Evolutionary conservation across 2,888 invertebrate genomes (phyloP).

Genomic region (Athalia rosae): DNA sequence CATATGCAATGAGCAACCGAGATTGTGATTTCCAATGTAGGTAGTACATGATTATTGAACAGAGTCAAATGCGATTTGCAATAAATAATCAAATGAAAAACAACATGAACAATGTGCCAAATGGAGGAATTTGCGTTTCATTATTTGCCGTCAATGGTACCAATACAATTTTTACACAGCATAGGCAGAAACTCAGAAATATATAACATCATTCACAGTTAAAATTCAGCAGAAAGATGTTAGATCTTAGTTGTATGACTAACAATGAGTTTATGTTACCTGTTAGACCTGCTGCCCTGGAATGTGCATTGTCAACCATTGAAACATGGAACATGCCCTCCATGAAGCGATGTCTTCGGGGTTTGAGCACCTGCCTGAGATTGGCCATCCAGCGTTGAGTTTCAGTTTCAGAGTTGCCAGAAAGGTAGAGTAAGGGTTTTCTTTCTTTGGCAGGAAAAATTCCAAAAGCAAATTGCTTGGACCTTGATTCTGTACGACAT

Average conservation of each 20-base stretch:
- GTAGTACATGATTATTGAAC: too few species aligned
- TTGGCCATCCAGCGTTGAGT: conserved; percentile 82
- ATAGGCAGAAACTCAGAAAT: too few species aligned
- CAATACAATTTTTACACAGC: too few species aligned
- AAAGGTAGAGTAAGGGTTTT: conserved; percentile 80
- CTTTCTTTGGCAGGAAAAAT: conserved; percentile 78
- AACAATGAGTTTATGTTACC: conserved; percentile 56
- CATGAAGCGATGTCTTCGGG: conserved; percentile 73
- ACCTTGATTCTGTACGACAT: conserved; percentile 80
- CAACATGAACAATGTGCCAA: too few species aligned
- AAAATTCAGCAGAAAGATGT: background rate
- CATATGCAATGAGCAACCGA: too few species aligned
- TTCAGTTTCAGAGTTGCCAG: conserved; percentile 80
- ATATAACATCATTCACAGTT: background rate
- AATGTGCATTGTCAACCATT: conserved; percentile 79
- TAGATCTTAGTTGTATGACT: background rate
- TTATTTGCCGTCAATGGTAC: too few species aligned
- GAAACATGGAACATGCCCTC: conserved; percentile 78
- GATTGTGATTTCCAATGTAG: too few species aligned
- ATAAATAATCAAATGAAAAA: too few species aligned
- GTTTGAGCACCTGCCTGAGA: conserved; percentile 69
- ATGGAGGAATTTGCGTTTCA: too few species aligned
- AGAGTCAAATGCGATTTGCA: too few species aligned
- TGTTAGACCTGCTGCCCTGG: conserved; percentile 78
- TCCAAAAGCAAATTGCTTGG: conserved; percentile 82